Base-by-base conservation (phyloP, 2,113 vertebrate species). In the Leptosomus discolor region DNA sequence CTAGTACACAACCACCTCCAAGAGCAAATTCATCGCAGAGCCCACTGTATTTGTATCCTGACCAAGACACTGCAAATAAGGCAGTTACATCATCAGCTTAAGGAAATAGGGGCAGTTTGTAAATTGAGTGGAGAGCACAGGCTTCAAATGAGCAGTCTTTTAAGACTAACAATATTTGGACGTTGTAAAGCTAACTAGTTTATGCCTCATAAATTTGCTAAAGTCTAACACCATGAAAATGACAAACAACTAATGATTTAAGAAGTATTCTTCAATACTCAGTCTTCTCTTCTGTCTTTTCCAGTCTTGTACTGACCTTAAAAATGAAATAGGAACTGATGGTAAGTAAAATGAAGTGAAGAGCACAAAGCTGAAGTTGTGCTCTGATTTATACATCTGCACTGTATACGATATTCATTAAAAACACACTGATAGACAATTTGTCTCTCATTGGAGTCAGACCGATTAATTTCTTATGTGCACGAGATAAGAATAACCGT, bases 161-260 rank as follows among this genome's bases (percentile, higher is more conserved):
- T 90, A 80, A 93, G 80, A 96, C 89, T 97, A 97, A 93, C 95
- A 97, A 4, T 74, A 65, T 97, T 97, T 93, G 94, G 94, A 96
- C 76, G 29, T 70, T 97, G 88, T 95, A 96, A 97, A 97, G 84
- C 95, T 97, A 96, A 88, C 95, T 98, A 97, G 95, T 90, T 95
- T 93, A 84, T 97, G 85, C 79, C 76, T 94, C 88, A 69, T 73
- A 91, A 84, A 65, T 96, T 88, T 94, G 92, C 96, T 98, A 88
- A 97, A 97, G 78, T 94, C 83, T 98, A 98, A 98, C 85, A 90
- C 61, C 81, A 95, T 94, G 94, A 97, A 93, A 93, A 77, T 89
- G 92, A 39, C 58, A 45, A 87, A 61, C 71, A 93, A 95, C 94
- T 97, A 97, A 97, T 91, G 92, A 94, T 92, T 94, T 97, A 97